Evolutionary conservation across 2,888 invertebrate genomes (phyloP).

Genomic region (Drosophila limbata): DNA sequence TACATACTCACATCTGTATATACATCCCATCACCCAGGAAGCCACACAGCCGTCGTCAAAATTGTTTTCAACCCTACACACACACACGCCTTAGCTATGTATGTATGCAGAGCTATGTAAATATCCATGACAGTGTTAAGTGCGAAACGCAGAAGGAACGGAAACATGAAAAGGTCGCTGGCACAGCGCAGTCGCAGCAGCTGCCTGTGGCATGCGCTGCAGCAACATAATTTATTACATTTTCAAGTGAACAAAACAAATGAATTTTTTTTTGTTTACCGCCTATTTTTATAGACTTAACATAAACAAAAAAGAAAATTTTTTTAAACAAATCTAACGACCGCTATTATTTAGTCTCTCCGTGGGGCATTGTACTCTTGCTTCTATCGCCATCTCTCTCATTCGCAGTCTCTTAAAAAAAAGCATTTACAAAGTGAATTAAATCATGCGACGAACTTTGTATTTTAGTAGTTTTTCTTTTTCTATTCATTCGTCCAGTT

Average conservation of each 20-base stretch:
- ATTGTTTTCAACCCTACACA: slow-evolving; percentile 44
- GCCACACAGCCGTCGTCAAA: slow-evolving; percentile 48
- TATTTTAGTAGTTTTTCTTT: slow-evolving; percentile 20
- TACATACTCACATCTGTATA: background rate
- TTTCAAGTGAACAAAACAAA: slow-evolving; percentile 24
- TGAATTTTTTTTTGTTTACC: slow-evolving; percentile 12
- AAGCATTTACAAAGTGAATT: slow-evolving; percentile 8
- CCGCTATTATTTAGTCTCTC: slow-evolving; percentile 6
- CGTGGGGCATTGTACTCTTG: slow-evolving; percentile 34
- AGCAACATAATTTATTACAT: slow-evolving; percentile 30
- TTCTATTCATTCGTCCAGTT: slow-evolving; percentile 25
- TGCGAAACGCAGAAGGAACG: slow-evolving; percentile 31
- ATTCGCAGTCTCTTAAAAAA: background rate
- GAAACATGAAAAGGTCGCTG: slow-evolving; percentile 24
- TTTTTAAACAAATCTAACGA: slow-evolving; percentile 16
- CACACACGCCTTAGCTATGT: background rate
- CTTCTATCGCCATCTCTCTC: slow-evolving; percentile 1
- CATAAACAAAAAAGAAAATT: slow-evolving; percentile 17
- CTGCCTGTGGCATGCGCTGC: slow-evolving; percentile 39
- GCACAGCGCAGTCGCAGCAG: slow-evolving; percentile 47
- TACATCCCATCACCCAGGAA: slow-evolving; percentile 38
- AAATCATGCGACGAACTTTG: slow-evolving; percentile 42
- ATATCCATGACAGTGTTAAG: slow-evolving; percentile 21
- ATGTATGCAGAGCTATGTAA: slow-evolving; percentile 11
- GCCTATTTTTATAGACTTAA: slow-evolving; percentile 1